phyloP scores from a whole-genome alignment of 2,797 vertebrate genomes.

The Vespertilio murinus region DNA sequence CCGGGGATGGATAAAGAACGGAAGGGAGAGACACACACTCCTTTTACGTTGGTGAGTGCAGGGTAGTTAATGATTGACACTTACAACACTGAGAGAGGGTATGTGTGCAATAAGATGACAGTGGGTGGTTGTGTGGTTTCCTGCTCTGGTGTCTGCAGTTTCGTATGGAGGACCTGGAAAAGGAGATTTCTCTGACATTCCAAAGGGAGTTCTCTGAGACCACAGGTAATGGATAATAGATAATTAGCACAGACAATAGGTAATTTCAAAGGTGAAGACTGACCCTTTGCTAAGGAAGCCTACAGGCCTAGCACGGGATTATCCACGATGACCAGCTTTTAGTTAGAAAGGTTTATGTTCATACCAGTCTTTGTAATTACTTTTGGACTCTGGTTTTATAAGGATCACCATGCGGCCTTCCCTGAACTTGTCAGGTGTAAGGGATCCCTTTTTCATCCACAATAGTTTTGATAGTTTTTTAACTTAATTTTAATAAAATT shows the following conservation, averaged over 20 bases:
- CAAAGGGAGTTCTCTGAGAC: background rate
- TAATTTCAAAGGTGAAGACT: background rate
- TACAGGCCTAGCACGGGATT: background rate
- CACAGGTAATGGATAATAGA: too few species aligned
- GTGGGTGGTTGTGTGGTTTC: background rate
- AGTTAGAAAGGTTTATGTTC: background rate
- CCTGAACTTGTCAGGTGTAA: background rate
- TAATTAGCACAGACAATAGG: background rate
- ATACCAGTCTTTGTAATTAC: background rate
- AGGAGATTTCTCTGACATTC: background rate
- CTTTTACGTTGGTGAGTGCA: too few species aligned
- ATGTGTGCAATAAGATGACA: background rate
- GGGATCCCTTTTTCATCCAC: background rate
- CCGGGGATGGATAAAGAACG: background rate
- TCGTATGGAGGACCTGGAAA: background rate
- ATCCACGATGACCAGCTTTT: background rate
- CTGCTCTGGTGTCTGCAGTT: background rate
- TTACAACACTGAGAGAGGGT: background rate
- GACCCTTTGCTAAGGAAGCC: background rate
- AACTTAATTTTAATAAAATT: conserved; percentile 1
- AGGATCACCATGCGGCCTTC: background rate
- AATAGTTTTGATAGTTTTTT: background rate
- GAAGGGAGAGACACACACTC: background rate
- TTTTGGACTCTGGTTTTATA: background rate
- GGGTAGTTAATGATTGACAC: background rate